Base-by-base conservation (phyloP, 2,113 vertebrate species). In the Dissostichus mawsoni region DNA sequence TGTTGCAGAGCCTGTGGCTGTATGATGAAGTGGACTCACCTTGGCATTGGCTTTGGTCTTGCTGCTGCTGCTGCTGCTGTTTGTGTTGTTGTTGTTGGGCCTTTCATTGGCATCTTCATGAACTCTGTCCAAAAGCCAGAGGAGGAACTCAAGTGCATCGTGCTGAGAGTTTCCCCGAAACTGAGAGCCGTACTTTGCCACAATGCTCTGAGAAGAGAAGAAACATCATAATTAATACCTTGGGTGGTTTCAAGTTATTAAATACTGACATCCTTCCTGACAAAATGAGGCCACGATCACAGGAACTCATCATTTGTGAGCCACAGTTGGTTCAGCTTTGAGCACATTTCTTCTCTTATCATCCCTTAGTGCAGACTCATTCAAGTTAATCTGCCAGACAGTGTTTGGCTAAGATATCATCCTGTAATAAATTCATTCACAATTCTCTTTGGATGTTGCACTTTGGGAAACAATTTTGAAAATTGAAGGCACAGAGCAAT, bases 111-210 rank as follows among this genome's bases (percentile, higher is more conserved):
- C 94, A 76, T 99, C 98, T 90, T 99, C 97, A 0, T 99, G 96
- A 85, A 99, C 95, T 25, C 95, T 91, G 75, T 98, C 97, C 92
- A 99, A 91, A 69, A 99, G 90, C 98, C 98, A 99, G 67, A 99
- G 96, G 69, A 99, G 96, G 89, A 99, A 99, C 91, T 99, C 98
- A 25, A 98, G 94, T 73, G 98, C 97, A 0, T 99, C 98, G 0
- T 99, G 98, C 82, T 99, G 98, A 3, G 96, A 95, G 14, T 97
- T 98, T 53, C 97, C 98, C 25, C 96, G 95, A 86, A 99, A 98
- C 94, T 99, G 98, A 4, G 96, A 87, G 76, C 94, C 94, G 8
- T 99, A 96, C 90, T 97, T 97, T 82, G 97, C 96, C 76, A 99
- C 98, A 0, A 94, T 96, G 72, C 94, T 96, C 98, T 99, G 89